Evolutionary conservation across 2,113 vertebrate genomes (phyloP).

Genomic region (Amphiprion percula): DNA sequence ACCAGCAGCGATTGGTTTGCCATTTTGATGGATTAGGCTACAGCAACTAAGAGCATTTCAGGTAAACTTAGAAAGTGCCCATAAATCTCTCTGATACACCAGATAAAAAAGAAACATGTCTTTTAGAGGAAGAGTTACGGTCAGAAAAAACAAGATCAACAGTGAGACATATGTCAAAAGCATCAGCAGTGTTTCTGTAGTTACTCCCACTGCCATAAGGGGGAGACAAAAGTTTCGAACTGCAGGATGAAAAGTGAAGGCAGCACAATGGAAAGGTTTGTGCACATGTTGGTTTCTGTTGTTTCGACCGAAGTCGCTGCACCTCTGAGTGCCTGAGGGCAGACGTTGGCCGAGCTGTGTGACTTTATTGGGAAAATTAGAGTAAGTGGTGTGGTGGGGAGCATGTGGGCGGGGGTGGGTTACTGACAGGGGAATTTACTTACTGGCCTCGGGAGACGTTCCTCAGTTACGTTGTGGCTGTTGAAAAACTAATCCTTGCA

Average conservation of each 20-base stretch:
- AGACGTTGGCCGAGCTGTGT: conserved; percentile 53
- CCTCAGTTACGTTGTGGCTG: conserved; percentile 70
- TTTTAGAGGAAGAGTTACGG: no score
- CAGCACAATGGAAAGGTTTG: conserved; percentile 15
- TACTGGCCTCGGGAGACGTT: conserved; percentile 69
- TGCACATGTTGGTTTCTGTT: background rate
- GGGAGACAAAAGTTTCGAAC: no score
- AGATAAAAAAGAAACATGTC: no score
- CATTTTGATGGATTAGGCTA: no score
- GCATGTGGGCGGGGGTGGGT: conserved; percentile 54
- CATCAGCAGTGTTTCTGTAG: no score
- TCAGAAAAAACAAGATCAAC: no score
- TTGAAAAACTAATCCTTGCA: conserved; percentile 79
- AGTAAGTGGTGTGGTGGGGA: conserved; percentile 64
- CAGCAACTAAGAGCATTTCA: no score
- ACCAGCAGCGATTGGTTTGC: no score
- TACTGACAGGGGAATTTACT: conserved; percentile 73
- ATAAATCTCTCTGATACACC: no score
- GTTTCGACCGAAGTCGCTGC: conserved; percentile 11
- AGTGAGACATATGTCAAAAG: background rate
- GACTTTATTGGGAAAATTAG: conserved; percentile 75
- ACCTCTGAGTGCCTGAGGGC: conserved; percentile 33
- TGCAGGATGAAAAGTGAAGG: background rate
- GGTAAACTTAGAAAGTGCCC: no score
- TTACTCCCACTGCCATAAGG: no score